Percentiles rank a stretch among this genome's conserved stretches.
These are phyloP conservation scores for Cichladusa arquata DNA, from an alignment of 2,113 vertebrate genomes.

Conservation along the genomic window DNA sequence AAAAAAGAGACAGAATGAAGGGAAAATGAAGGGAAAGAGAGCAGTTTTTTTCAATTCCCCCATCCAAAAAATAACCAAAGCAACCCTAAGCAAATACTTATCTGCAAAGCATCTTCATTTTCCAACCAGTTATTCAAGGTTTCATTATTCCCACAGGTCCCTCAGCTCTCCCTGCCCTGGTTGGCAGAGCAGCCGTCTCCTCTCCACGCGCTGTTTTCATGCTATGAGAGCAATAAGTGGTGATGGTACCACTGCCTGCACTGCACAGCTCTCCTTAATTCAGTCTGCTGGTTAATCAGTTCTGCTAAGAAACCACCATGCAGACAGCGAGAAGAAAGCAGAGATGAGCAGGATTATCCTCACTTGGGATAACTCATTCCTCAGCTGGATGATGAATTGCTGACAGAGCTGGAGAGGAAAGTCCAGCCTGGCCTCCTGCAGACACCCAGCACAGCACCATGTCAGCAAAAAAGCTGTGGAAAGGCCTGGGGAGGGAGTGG, in stretches of 20 bases:
- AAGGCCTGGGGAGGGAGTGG: neutral
- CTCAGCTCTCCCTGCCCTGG: neutral
- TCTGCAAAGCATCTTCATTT: neutral
- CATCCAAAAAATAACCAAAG: neutral
- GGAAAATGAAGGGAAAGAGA: neutral
- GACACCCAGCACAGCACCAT: neutral
- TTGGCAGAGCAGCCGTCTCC: neutral
- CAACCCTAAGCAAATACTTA: neutral
- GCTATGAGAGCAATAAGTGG: rapidly evolving
- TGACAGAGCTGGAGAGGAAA: neutral
- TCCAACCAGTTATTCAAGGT: neutral
- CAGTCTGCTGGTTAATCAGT: neutral
- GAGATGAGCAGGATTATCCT: neutral
- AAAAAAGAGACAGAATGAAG: neutral
- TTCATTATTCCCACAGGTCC: neutral
- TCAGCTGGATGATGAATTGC: neutral
- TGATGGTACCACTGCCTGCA: rapidly evolving
- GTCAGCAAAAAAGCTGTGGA: neutral
- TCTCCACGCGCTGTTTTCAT: neutral
- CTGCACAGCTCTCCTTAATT: neutral
- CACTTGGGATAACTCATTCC: neutral
- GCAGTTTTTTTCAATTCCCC: neutral
- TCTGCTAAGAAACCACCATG: neutral
- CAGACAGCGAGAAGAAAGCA: neutral
- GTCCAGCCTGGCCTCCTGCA: neutral